Evolutionary conservation across 2,888 invertebrate genomes (phyloP).

Genomic region (Acheta domesticus): DNA sequence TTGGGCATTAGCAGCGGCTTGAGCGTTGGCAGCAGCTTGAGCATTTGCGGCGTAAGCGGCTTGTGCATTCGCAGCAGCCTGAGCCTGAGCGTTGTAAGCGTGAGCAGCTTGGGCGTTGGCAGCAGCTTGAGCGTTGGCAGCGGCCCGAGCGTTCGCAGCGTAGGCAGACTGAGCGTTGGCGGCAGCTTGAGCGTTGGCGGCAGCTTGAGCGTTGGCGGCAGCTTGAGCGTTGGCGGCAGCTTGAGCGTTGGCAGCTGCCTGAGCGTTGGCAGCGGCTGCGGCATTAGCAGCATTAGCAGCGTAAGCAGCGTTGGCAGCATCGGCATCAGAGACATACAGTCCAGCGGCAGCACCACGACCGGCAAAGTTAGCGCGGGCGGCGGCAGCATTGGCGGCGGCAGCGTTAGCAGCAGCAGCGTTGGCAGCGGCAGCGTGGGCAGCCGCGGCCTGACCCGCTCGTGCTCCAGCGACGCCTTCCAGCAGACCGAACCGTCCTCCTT

Average conservation of each 20-base stretch:
- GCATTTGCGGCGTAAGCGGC: background rate
- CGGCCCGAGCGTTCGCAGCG: background rate
- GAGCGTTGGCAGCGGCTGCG: background rate
- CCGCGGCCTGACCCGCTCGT: background rate
- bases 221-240: background rate
- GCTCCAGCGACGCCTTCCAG: constrained; percentile 7
- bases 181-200: background rate
- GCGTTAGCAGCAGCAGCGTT: constrained; percentile 5
- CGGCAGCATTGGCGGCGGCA: background rate
- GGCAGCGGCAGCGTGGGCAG: background rate
- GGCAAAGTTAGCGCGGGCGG: background rate
- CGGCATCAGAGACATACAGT: background rate
- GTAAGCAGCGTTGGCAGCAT: no score
- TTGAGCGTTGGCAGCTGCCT: background rate
- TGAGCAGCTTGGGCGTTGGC: background rate
- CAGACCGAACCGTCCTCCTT: background rate
- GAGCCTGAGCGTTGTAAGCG: background rate
- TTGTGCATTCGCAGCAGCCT: background rate
- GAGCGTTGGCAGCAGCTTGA: background rate
- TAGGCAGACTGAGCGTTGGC: background rate
- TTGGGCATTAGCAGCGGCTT: background rate
- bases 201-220: background rate
- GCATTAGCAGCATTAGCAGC: background rate
- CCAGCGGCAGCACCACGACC: background rate
- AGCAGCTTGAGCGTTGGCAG: background rate